Conservation (phyloP, 2,113 vertebrate species). For the Ardeotis arabs region DNA sequence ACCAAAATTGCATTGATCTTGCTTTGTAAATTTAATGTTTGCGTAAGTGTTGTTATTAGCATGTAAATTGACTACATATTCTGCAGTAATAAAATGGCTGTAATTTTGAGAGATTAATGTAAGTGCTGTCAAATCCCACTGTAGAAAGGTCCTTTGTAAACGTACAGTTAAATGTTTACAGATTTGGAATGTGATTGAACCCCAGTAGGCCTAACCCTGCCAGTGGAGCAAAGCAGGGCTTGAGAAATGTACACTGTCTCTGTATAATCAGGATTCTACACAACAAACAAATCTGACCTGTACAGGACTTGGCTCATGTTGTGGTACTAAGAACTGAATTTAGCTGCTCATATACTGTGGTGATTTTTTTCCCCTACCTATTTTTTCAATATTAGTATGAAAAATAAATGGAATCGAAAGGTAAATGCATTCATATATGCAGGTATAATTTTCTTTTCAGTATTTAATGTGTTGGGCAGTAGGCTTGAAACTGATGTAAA, state of each 20-base stretch:
- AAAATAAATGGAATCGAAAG: not conserved
- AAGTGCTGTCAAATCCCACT: not conserved
- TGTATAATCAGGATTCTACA: not conserved
- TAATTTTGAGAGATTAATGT: not conserved
- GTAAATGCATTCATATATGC: not conserved
- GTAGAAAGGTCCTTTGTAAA: not conserved
- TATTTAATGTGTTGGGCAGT: not conserved
- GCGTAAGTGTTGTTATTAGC: not conserved
- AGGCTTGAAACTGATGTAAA: not conserved
- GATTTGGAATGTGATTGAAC: not conserved
- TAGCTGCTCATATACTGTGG: not conserved
- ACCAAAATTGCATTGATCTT: not conserved
- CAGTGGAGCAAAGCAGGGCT: not conserved
- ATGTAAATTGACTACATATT: not conserved
- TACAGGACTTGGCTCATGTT: not conserved
- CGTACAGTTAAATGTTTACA: too few species aligned
- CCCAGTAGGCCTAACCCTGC: not conserved
- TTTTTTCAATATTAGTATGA: not conserved
- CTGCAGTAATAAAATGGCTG: not conserved
- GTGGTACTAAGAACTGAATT: not conserved
- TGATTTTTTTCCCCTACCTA: not conserved
- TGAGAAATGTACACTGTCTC: rapidly evolving
- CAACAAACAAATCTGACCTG: not conserved
- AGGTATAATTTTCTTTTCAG: not conserved
- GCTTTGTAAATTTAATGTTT: not conserved